These are phyloP conservation scores for Neodiprion lecontei DNA, from an alignment of 1,140 invertebrate genomes.

Conservation along the genomic window DNA sequence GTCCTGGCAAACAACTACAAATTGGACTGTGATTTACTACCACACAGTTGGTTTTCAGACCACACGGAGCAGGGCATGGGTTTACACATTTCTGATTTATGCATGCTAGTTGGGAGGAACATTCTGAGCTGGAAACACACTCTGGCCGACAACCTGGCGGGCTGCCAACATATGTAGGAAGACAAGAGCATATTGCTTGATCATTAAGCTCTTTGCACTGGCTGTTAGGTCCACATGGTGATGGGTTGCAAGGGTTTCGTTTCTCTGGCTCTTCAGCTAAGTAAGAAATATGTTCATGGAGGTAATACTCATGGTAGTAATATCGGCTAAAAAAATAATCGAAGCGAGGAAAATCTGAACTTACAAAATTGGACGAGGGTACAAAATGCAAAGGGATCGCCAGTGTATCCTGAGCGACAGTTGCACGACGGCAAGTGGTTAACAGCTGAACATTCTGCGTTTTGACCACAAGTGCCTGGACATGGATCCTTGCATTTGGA, in stretches of 20 bases:
- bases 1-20: constrained; percentile 62
- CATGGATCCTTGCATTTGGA: constrained; percentile 77
- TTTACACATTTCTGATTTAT: constrained; percentile 62
- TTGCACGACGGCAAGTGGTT: constrained; percentile 78
- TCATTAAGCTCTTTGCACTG: constrained; percentile 60
- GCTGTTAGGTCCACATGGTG: constrained; percentile 66
- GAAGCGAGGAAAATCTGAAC: not conserved
- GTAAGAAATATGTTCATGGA: constrained; percentile 24
- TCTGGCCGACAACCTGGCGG: constrained; percentile 65
- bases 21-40: constrained; percentile 67
- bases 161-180: constrained; percentile 59
- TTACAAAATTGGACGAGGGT: constrained; percentile 36
- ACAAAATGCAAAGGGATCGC: constrained; percentile 74
- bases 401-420: constrained; percentile 71
- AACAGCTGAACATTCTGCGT: constrained; percentile 75
- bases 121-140: constrained; percentile 61
- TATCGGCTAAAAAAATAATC: not conserved
- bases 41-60: constrained; percentile 59
- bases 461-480: constrained; percentile 75
- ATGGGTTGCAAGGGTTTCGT: constrained; percentile 62
- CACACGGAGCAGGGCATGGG: constrained; percentile 63
- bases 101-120: constrained; percentile 58
- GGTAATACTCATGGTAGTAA: not conserved
- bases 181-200: constrained; percentile 62
- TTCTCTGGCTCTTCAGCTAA: constrained; percentile 36